Evolutionary conservation across 2,797 vertebrate species (phyloP).

Genomic region (Hipposideros larvatus): DNA sequence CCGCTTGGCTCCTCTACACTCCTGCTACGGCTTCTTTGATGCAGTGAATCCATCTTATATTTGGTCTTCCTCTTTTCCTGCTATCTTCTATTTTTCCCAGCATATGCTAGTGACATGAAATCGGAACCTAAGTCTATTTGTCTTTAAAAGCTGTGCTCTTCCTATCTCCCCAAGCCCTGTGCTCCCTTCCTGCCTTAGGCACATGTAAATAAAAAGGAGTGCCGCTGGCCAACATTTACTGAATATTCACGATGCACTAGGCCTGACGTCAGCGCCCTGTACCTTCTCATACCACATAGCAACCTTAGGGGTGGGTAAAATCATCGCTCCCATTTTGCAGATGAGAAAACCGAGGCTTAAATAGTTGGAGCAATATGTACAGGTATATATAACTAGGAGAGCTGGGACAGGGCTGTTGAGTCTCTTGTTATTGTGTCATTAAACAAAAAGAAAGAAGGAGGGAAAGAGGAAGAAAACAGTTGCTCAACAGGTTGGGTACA

Average conservation of each 20-base stretch:
- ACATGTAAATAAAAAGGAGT: background rate
- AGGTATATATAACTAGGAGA: background rate
- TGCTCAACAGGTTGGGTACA: background rate
- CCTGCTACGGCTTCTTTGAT: background rate
- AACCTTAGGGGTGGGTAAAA: background rate
- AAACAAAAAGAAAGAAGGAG: background rate
- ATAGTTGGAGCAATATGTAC: background rate
- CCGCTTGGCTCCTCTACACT: background rate
- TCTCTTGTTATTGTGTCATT: background rate
- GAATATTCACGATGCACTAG: background rate
- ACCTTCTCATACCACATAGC: background rate
- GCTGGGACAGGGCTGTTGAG: too few relatives aligned
- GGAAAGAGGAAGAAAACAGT: background rate
- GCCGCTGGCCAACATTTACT: background rate
- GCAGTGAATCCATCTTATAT: background rate
- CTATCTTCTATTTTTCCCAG: background rate
- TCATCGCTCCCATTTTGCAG: background rate
- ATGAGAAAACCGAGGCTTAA: conserved; percentile 29
- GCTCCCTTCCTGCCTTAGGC: background rate
- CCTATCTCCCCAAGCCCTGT: background rate
- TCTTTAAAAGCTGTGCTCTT: background rate
- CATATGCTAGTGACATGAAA: background rate
- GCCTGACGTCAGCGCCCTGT: background rate
- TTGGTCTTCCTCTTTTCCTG: background rate
- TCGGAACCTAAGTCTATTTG: background rate